Evolutionary conservation across 2,888 invertebrate species (phyloP).

Genomic region (Acleris holmiana): DNA sequence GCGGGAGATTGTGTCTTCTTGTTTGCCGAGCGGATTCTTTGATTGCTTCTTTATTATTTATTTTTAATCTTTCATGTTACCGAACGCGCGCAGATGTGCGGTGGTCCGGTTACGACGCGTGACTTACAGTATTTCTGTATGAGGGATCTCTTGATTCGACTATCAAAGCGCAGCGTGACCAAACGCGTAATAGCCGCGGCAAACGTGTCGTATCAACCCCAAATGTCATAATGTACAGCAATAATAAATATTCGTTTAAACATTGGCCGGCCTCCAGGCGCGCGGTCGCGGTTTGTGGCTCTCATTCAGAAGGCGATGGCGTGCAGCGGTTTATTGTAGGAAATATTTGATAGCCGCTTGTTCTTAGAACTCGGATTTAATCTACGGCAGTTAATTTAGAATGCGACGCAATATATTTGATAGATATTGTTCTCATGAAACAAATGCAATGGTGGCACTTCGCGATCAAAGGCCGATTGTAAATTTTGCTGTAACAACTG

Average conservation of each 20-base stretch:
- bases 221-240: constrained; percentile 52
- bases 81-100: constrained; percentile 48
- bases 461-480: constrained; percentile 69
- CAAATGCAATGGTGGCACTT: constrained; percentile 69
- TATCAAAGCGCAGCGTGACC: constrained; percentile 36
- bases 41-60: constrained; percentile 74
- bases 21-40: constrained; percentile 70
- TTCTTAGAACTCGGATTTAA: constrained; percentile 76
- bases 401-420: constrained; percentile 78
- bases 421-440: constrained; percentile 77
- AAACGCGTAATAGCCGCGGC: constrained; percentile 31
- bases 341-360: constrained; percentile 77
- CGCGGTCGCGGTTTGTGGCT: constrained; percentile 62
- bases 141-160: constrained; percentile 33
- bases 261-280: constrained; percentile 73
- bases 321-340: constrained; percentile 73
- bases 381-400: constrained; percentile 73
- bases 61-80: constrained; percentile 53
- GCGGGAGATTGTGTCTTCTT: constrained; percentile 80
- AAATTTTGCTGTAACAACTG: constrained; percentile 55
- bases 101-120: constrained; percentile 42
- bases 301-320: constrained; percentile 57
- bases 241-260: constrained; percentile 67
- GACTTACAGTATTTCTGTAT: constrained; percentile 37
- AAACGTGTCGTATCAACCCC: constrained; percentile 50